phyloP scores from a whole-genome alignment of 2,797 vertebrate genomes.

The Gymnoscopelus braueri region DNA sequence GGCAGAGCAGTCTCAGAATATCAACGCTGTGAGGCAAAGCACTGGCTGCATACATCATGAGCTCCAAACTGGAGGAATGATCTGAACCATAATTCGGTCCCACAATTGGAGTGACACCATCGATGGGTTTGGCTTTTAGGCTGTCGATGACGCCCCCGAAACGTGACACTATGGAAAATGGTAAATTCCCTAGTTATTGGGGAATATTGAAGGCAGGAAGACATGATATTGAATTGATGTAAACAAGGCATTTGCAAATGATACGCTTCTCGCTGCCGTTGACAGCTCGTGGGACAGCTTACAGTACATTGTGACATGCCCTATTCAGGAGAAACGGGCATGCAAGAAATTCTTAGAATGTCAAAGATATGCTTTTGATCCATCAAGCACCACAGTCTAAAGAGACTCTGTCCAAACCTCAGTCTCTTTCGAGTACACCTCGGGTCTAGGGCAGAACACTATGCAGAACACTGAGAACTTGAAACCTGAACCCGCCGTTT shows the following conservation, averaged over 20 bases:
- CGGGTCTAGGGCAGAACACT: neutral
- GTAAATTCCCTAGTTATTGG: slow-evolving; percentile 63
- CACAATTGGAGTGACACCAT: slow-evolving; percentile 51
- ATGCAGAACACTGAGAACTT: neutral
- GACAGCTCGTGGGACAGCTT: slow-evolving; percentile 39
- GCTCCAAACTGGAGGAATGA: slow-evolving; percentile 38
- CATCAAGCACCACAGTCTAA: neutral
- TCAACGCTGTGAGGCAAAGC: slow-evolving; percentile 59
- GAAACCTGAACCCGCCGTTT: slow-evolving; percentile 23
- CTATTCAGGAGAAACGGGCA: slow-evolving; percentile 21
- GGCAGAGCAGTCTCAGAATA: slow-evolving; percentile 55
- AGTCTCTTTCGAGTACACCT: slow-evolving; percentile 10
- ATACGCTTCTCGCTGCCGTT: slow-evolving; percentile 39
- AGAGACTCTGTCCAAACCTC: slow-evolving; percentile 42
- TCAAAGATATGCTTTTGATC: slow-evolving; percentile 48
- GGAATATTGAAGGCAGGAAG: slow-evolving; percentile 44
- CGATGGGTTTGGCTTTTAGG: slow-evolving; percentile 55
- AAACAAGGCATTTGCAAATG: slow-evolving; percentile 66
- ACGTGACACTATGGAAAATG: slow-evolving; percentile 53
- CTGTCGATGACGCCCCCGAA: slow-evolving; percentile 53
- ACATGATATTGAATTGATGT: slow-evolving; percentile 55
- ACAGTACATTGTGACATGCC: slow-evolving; percentile 52
- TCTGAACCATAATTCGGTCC: slow-evolving; percentile 41
- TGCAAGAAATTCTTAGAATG: slow-evolving; percentile 5
- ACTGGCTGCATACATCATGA: slow-evolving; percentile 62